Evolutionary conservation across 2,888 invertebrate species (phyloP), one percentile per base, ranked within the genome.

Genomic region (Nomada fabriciana): DNA sequence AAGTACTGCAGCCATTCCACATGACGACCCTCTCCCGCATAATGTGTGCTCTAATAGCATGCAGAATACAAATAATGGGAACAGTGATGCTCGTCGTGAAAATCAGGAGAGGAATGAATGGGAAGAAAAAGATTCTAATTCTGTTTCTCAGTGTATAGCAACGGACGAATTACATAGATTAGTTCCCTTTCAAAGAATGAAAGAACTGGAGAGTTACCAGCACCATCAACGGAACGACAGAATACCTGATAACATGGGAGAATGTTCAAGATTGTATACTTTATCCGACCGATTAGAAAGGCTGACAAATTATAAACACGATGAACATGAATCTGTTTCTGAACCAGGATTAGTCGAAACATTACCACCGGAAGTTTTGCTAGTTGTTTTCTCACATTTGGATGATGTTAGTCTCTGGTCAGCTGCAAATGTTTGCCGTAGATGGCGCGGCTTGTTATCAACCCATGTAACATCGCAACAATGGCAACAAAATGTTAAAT

Each of bases 331-430:
- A 70, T 90, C 92, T 3, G 85, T 90, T 57, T 92, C 90, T 64
- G 95, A 96, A 9, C 95, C 96, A 4, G 96, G 96, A 0, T 92
- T 97, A 0, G 95, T 97, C 7, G 96, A 97, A 89, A 95, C 96
- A 83, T 93, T 97, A 74, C 97, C 97, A 23, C 96, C 96, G 71
- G 97, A 97, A 95, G 98, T 99, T 87, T 94, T 98, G 91, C 95
- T 98, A 69, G 96, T 97, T 84, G 97, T 98, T 83, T 98, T 99
- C 94, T 96, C 97, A 69, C 97, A 98, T 94, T 94, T 98, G 91
- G 98, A 99, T 93, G 98, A 98, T 94, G 96, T 98, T 91, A 98
- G 98, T 0, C 95, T 98, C 89, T 97, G 98, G 96, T 97, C 97
- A 91, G 97, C 97, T 77, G 97, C 97, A 55, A 97, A 97, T 92